Base-by-base conservation (phyloP, 2,888 invertebrate species). In the Meliscaeva auricollis region DNA sequence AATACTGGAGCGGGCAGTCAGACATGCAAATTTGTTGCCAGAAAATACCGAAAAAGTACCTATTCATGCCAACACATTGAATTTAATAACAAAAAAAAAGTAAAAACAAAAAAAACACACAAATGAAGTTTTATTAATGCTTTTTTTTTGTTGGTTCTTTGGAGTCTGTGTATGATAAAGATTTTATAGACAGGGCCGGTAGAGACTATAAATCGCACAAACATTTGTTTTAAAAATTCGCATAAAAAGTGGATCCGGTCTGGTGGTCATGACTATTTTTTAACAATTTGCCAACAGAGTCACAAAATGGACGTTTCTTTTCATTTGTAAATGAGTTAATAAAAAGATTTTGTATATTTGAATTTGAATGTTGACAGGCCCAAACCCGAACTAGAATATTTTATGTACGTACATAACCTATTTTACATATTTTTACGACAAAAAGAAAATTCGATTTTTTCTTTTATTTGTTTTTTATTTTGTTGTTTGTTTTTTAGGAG, bases 21-120 rank as follows among this genome's bases (percentile, higher is more conserved):
- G 50, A 50, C 68, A 60, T 60, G n/a, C 62, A 48, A 54, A 56
- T 38, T 64, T 77, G 69, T 50, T 56, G 48, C 68, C 30, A 35
- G 56, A 38, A 69, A 60, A 38, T 8, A 15, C 62, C 56, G 30
- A 70, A 58, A 54, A 69, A 68, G 3, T 35, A 35, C 26, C 6
- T 35, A 66, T 32, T 17, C 44, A 62, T 48, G 48, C 54, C 68
- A 74, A 52, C 56, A 26, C 26, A 26, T 26, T 26, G 26, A 26
- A 26, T 26, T 26, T 26, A 3, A 26, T 26, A 26, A 26, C 2
- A 26, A 3, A 2, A 26, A 26, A 26, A 26, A 26, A 77, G 22
- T 56, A 73, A 73, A 44, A 30, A 64, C 26, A 46, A 60, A 44
- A 46, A 41, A 30, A 17, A 0, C 41, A 26, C 52, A 60, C 26